phyloP scores from a whole-genome alignment of 2,113 vertebrate species.

The Petrocephalus microphthalmus region DNA sequence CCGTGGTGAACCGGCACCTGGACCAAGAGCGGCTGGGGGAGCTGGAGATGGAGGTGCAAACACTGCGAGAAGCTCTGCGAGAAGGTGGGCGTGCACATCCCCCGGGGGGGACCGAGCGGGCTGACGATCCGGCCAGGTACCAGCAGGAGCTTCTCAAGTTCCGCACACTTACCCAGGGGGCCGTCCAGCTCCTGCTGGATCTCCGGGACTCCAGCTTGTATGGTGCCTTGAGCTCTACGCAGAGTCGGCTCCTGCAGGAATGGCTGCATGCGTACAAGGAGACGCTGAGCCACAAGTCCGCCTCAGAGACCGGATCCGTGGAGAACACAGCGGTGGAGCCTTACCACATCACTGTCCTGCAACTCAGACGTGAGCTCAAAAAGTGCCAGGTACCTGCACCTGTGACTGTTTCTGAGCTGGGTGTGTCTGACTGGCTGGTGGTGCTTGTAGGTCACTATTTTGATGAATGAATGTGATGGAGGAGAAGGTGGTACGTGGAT shows the following conservation, averaged over 20 bases:
- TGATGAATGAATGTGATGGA: background rate
- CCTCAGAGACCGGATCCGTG: constrained; percentile 26
- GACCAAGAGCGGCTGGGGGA: constrained; percentile 65
- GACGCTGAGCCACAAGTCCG: constrained; percentile 45
- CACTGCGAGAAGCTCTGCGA: constrained; percentile 71
- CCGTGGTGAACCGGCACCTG: constrained; percentile 63
- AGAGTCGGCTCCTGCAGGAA: constrained; percentile 55
- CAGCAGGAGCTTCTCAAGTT: constrained; percentile 59
- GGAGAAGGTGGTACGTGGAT: background rate
- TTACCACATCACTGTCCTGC: constrained; percentile 56
- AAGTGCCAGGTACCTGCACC: constrained; percentile 64
- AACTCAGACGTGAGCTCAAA: constrained; percentile 69
- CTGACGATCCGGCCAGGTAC: constrained; percentile 53
- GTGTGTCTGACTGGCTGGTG: background rate
- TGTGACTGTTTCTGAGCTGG: background rate
- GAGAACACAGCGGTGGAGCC: constrained; percentile 45
- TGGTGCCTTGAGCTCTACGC: constrained; percentile 41
- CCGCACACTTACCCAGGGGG: constrained; percentile 66
- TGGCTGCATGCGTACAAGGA: constrained; percentile 67
- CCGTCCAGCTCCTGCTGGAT: constrained; percentile 62
- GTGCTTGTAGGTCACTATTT: background rate
- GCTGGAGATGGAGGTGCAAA: constrained; percentile 73
- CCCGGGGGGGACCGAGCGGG: constrained; percentile 23
- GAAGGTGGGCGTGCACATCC: constrained; percentile 45
- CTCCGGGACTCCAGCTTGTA: constrained; percentile 51